phyloP scores from a whole-genome alignment of 2,797 vertebrate genomes.

The Micromesistius poutassou region DNA sequence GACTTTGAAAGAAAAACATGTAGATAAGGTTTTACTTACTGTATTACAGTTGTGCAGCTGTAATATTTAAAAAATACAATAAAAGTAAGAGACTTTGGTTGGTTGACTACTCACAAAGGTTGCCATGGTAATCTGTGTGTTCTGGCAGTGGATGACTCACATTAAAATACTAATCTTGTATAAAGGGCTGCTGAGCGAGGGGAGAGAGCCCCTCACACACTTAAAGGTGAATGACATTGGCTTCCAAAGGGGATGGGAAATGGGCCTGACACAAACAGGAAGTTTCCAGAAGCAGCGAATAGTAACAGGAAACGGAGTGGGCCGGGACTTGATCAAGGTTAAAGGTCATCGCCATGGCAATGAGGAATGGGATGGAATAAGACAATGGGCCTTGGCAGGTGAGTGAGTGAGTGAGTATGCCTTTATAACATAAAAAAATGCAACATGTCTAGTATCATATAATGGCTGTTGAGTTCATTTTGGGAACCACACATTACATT shows the following conservation, averaged over 20 bases:
- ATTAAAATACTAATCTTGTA: slow-evolving; percentile 51
- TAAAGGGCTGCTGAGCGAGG: slow-evolving; percentile 40
- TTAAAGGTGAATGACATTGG: slow-evolving; percentile 49
- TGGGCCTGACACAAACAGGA: slow-evolving; percentile 78
- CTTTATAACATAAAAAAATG: slow-evolving; percentile 41
- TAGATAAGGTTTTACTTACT: neutral
- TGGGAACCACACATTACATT: too few relatives aligned
- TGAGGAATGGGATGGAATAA: slow-evolving; percentile 61
- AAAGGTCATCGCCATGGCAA: slow-evolving; percentile 58
- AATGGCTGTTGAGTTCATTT: neutral
- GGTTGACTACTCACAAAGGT: neutral
- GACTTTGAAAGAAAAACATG: neutral
- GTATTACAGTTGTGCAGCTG: neutral
- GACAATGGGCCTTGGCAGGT: slow-evolving; percentile 76
- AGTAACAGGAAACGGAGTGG: slow-evolving; percentile 75
- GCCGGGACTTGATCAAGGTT: slow-evolving; percentile 63
- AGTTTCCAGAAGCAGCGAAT: slow-evolving; percentile 71
- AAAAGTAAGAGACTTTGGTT: neutral
- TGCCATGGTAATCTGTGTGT: slow-evolving; percentile 5
- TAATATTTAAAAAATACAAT: neutral
- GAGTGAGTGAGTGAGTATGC: slow-evolving; percentile 61
- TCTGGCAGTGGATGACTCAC: slow-evolving; percentile 9
- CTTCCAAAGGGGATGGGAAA: slow-evolving; percentile 71
- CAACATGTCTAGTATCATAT: slow-evolving; percentile 22
- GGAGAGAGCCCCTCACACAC: neutral